phyloP scores from a whole-genome alignment of 2,888 invertebrate species.

The Netelia melanura region DNA sequence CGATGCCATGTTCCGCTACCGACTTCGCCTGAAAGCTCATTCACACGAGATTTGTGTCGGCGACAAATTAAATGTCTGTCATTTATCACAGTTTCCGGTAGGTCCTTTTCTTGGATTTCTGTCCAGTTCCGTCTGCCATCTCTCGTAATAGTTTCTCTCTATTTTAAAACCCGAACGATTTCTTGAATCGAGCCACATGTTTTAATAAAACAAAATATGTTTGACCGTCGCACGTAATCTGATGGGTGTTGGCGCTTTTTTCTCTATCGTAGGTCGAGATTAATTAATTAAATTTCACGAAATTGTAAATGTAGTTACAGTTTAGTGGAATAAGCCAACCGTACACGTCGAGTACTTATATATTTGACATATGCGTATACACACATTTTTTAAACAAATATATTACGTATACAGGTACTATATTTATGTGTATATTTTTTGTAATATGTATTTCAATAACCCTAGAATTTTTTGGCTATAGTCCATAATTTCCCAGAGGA shows the following conservation, averaged over 20 bases:
- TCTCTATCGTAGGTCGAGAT: background rate
- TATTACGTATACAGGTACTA: no score
- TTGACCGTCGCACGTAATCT: background rate
- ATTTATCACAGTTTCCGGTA: constrained; percentile 65
- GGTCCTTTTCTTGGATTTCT: constrained; percentile 41
- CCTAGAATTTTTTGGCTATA: no score
- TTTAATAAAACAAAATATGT: background rate
- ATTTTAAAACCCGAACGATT: constrained; percentile 6
- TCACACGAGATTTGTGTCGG: constrained; percentile 64
- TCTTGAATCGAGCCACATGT: background rate
- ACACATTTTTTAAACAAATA: no score
- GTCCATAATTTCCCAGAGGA: no score
- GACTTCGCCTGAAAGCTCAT: constrained; percentile 58
- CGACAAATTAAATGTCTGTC: constrained; percentile 69
- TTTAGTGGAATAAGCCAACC: no score
- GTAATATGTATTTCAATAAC: no score
- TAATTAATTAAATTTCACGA: background rate
- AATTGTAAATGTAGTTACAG: no score
- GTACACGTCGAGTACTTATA: no score
- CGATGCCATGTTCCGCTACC: constrained; percentile 21
- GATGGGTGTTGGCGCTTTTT: background rate
- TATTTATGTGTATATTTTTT: no score
- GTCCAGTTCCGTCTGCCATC: background rate
- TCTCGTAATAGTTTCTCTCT: background rate
- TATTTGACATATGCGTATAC: no score